Evolutionary conservation across 2,113 vertebrate species (phyloP).

Genomic region (Megalops atlanticus): DNA sequence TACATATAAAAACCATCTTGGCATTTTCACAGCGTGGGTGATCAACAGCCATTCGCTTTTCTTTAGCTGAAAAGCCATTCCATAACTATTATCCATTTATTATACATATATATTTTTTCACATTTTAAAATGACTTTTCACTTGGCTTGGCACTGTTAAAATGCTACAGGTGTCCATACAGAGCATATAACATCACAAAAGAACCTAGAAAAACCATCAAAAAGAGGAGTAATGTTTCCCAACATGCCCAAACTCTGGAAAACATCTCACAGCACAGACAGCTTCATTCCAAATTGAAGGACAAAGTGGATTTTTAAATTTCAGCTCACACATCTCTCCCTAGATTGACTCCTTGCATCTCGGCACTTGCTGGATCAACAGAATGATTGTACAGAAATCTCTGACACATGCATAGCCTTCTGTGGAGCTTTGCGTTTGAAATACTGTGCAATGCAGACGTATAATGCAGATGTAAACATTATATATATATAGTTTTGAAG

Average conservation of each 20-base stretch:
- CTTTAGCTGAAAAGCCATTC: no score
- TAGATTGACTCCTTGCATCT: neutral
- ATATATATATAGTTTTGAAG: neutral
- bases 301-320: no score
- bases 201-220: constrained; percentile 7
- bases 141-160: constrained; percentile 20
- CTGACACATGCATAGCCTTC: neutral
- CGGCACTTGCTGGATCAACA: no score
- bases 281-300: constrained; percentile 19
- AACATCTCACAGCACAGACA: constrained; percentile 12
- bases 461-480: neutral
- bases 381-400: neutral
- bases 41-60: no score
- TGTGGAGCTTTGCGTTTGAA: neutral
- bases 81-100: no score
- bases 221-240: neutral
- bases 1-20: no score
- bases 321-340: neutral
- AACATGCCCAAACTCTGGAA: neutral
- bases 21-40: no score
- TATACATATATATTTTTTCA: neutral
- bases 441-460: neutral
- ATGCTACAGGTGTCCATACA: constrained; percentile 18
- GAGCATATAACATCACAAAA: constrained; percentile 10
- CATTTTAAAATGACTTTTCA: neutral